Evolutionary conservation across 1,140 invertebrate species (phyloP).

Genomic region (Euura saliciscinereae): DNA sequence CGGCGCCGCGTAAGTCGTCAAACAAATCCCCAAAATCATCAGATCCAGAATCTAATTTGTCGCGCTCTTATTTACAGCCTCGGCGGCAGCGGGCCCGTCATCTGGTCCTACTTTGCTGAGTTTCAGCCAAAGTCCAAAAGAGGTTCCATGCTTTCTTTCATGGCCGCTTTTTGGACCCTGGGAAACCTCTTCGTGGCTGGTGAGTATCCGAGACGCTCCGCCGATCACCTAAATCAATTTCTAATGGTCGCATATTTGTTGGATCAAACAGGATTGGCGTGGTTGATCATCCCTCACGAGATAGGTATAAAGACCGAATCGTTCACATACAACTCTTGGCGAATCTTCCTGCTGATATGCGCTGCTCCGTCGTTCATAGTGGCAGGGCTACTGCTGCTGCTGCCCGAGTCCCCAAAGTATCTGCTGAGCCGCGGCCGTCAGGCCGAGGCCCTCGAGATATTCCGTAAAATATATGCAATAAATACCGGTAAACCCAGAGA

Average conservation of each 20-base stretch:
- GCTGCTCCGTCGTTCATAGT: constrained; percentile 86
- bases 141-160: constrained; percentile 89
- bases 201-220: constrained; percentile 35
- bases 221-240: background rate
- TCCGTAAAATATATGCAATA: constrained; percentile 77
- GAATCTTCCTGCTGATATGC: constrained; percentile 87
- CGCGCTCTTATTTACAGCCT: constrained; percentile 66
- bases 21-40: background rate
- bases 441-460: constrained; percentile 80
- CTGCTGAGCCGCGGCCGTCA: constrained; percentile 77
- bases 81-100: constrained; percentile 91
- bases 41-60: too few species aligned
- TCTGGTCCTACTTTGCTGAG: constrained; percentile 95
- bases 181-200: constrained; percentile 87
- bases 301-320: constrained; percentile 69
- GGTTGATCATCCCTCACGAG: constrained; percentile 83
- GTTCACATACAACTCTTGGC: constrained; percentile 89
- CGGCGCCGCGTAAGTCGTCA: constrained; percentile 84
- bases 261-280: constrained; percentile 72
- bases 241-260: constrained; percentile 5
- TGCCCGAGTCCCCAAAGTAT: constrained; percentile 94
- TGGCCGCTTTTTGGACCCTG: constrained; percentile 93
- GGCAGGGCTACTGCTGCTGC: constrained; percentile 77
- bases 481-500: constrained; percentile 78
- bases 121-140: constrained; percentile 89